These are phyloP conservation scores for Psylliodes chrysocephalus DNA, from an alignment of 2,888 invertebrate genomes.

Conservation along the genomic window DNA sequence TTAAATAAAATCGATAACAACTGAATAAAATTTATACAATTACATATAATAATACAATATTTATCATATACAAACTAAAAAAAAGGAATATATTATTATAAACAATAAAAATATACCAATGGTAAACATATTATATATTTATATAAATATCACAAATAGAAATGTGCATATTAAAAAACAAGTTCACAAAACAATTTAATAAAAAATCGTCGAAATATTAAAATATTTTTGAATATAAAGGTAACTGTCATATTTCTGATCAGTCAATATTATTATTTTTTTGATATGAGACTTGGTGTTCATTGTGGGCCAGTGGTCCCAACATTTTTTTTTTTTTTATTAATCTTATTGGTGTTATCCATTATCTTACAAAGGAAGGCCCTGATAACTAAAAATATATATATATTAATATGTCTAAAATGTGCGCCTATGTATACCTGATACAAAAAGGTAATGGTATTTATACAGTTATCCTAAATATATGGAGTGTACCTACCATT, in stretches of 20 bases:
- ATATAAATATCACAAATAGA: slow-evolving; percentile 47
- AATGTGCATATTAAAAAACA: slow-evolving; percentile 44
- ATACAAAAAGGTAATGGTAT: no score
- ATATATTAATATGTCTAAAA: no score
- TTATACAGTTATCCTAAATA: no score
- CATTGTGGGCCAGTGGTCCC: background rate
- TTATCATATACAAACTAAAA: slow-evolving; percentile 36
- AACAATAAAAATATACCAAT: slow-evolving; percentile 44
- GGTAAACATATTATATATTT: slow-evolving; percentile 44
- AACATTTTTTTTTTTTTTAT: background rate
- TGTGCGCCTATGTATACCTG: no score
- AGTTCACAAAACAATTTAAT: slow-evolving; percentile 19
- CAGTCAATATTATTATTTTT: slow-evolving; percentile 16
- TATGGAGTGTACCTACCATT: no score
- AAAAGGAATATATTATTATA: slow-evolving; percentile 39
- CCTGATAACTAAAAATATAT: no score
- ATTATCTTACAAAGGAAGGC: background rate
- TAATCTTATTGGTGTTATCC: background rate
- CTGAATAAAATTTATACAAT: slow-evolving; percentile 53
- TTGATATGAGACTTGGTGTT: slow-evolving; percentile 8
- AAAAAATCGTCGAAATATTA: slow-evolving; percentile 19
- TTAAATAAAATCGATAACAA: slow-evolving; percentile 46
- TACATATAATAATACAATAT: slow-evolving; percentile 44
- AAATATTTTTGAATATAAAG: slow-evolving; percentile 23
- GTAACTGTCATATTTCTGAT: slow-evolving; percentile 28